Evolutionary conservation across 2,113 vertebrate genomes (phyloP).

Genomic region (Sebastes fasciatus): DNA sequence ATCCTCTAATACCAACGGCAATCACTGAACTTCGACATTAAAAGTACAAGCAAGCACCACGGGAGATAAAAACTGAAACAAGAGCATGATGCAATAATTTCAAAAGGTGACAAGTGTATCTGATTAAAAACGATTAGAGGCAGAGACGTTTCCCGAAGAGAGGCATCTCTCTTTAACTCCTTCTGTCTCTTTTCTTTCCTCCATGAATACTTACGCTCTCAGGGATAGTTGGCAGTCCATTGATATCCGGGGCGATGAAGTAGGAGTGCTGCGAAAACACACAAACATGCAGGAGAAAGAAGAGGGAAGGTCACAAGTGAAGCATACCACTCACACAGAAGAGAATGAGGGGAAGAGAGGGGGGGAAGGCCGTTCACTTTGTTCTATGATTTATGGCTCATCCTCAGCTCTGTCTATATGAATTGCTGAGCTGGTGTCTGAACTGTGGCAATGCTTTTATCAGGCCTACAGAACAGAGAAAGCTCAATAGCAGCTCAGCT

Average conservation of each 20-base stretch:
- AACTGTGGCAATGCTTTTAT: constrained; percentile 81
- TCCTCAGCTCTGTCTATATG: constrained; percentile 84
- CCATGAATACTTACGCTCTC: constrained; percentile 93
- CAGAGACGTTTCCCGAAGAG: constrained; percentile 68
- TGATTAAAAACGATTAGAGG: constrained; percentile 77
- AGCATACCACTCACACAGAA: constrained; percentile 66
- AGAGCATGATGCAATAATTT: constrained; percentile 78
- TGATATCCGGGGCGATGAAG: constrained; percentile 97
- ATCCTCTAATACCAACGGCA: constrained; percentile 51
- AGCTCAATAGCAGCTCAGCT: constrained; percentile 75
- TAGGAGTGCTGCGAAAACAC: constrained; percentile 90
- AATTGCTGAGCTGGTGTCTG: constrained; percentile 82
- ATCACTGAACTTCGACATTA: constrained; percentile 66
- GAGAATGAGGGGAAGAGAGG: constrained; percentile 60
- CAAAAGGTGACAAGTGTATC: constrained; percentile 78
- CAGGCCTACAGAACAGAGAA: constrained; percentile 78
- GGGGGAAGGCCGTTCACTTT: constrained; percentile 71
- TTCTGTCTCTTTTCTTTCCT: constrained; percentile 34
- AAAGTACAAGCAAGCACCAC: constrained; percentile 57
- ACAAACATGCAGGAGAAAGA: constrained; percentile 75
- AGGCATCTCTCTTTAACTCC: constrained; percentile 61
- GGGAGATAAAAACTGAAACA: constrained; percentile 70
- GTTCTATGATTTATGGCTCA: constrained; percentile 83
- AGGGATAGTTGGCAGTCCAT: constrained; percentile 97
- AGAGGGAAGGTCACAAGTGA: constrained; percentile 75